Evolutionary conservation across 2,113 vertebrate genomes (phyloP), one percentile per base, ranked within the genome.

Genomic region (Melanerpes aurifrons): DNA sequence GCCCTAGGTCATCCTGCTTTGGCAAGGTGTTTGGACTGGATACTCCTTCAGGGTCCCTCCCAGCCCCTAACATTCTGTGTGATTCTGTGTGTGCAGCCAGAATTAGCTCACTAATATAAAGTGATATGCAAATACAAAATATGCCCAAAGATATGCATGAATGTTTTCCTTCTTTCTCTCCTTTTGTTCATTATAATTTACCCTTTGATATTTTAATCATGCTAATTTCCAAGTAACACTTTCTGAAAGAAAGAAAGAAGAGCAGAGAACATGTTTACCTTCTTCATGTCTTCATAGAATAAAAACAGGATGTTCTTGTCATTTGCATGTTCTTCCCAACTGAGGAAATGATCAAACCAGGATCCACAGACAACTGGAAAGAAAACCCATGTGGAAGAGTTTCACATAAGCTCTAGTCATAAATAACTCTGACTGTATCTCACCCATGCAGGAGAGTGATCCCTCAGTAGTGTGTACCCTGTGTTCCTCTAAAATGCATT

Each of bases 201-300:
- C 12, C 90, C 54, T 89, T 94, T 67, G 63, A 86, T 71, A 56
- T 77, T 87, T 77, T 86, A 56, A 66, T 76, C 7, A 57, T 62
- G 29, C 37, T 74, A 25, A 82, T 86, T 86, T 84, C 59, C 28
- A 87, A 72, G 31, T 43, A 68, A 70, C 53, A 7, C 37, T 26
- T 83, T 71, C 43, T 72, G 54, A 58, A 78, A 32, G 25, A 61
- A 67, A 32, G 54, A 58, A 78, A 32, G 25, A 61, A 67, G 37
- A 76, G 63, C 43, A 82, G 50, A 78, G 47, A 69, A 21, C 15
- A 13, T n/a, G 48, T 90, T 96, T 97, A 98, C 97, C 96, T 96
- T 97, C 71, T 98, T 97, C 98, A 98, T 98, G 77, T 98, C 96
- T 95, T 98, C 97, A 2, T 97, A 98, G 89, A 97, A 97, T 54